Evolutionary conservation across 1,140 invertebrate genomes (phyloP), one percentile per base, ranked within the genome.

Genomic region (Dryas iulia): DNA sequence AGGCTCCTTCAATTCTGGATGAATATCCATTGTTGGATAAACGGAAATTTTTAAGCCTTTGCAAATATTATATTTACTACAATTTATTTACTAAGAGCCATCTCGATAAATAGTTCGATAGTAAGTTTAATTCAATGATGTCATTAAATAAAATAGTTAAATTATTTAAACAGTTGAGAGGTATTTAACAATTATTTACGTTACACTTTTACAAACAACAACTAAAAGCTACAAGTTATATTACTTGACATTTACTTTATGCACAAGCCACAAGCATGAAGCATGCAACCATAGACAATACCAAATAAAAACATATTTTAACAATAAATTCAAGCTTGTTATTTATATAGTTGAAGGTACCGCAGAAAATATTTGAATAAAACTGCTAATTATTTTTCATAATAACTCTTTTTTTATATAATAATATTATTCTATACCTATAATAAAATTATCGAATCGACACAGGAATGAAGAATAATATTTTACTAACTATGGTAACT

Each of bases 1-100:
- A 30, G 84, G 77, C 54, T 83, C 81, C 54, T 74, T 61, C 26
- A 79, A 74, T 63, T 80, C 74, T 25, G 81, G 73, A 57, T 79
- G 81, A 28, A 70, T 54, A 54, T 70, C 68, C 62, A 65, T 70
- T 59, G 62, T 59, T 63, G 14, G 35, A 12, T 39, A 58, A 56
- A 23, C 23, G 52, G 53, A n/a, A 56, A 56, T n/a, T 26, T 26
- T 6, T 6, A 26, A 25, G 10, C 53, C 53, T 8, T 21, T n/a
- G 35, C 5, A 21, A 47, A 21, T 47, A n/a, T 47, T 47, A 47
- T 18, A 8, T 47, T 47, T 18, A 47, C 12, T 21, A 47, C 39
- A 21, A 47, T 47, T 47, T 0, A 21, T 47, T 47, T 18, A 47
- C 39, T 47, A 21, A 21, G 7, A 47, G 18, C 18, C 39, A 47